Evolutionary conservation across 2,797 vertebrate genomes (phyloP), one percentile per base, ranked within the genome.

Genomic region (Peromyscus melanophrys): DNA sequence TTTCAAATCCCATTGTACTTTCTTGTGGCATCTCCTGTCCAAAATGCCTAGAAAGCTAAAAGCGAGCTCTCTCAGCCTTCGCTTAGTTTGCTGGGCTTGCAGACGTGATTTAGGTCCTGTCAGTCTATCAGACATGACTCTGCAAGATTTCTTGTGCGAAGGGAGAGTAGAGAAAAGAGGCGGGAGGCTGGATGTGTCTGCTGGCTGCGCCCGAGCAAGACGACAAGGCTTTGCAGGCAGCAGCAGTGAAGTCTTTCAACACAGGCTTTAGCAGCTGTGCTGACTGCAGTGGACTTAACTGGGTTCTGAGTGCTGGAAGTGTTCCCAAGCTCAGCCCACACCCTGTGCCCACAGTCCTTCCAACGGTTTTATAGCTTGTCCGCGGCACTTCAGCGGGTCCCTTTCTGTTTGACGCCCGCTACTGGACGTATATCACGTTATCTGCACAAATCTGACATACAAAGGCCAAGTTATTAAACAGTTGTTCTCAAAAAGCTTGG

Each of bases 381-480:
- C 9, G 49, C 61, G 27, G 29, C 14, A 61, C 10, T 77, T 76
- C 46, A 37, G 12, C 37, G 40, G 16, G 40, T 13, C 12, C 52
- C 40, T 73, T 61, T 76, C 82, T 92, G 59, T 90, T 94, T 65
- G 40, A 65, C 77, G 71, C 17, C 29, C 59, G 37, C 46, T 69
- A 59, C 19, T 37, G 21, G 40, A 14, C 52, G 52, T 14, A 59
- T 34, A 82, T 40, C 49, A 29, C 6, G 63, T 12, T n/a, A 2
- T 85, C 49, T 55, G 81, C 55, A 31, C 71, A 84, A 67, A 49
- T 86, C 59, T 43, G 49, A 93, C 21, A 80, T 52, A 40, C 80
- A 89, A 97, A 31, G 61, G 67, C 34, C 25, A 92, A 83, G 14
- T 77, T 65, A 89, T 49, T 82, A 89, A 86, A 52, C n/a, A 91